phyloP scores from a whole-genome alignment of 2,888 invertebrate species.

The Amphiduros pacificus region DNA sequence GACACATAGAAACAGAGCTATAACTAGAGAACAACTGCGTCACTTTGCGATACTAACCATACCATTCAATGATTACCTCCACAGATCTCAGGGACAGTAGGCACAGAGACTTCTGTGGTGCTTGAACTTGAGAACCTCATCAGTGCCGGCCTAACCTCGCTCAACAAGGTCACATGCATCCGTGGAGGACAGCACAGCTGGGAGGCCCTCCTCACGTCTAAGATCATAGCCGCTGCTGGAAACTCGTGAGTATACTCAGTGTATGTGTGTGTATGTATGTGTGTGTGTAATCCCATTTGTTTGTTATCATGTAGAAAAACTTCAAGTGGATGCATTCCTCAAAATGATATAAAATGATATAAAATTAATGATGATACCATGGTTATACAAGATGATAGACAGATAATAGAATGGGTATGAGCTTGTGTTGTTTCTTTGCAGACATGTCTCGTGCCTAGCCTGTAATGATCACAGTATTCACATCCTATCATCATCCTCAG shows the following conservation, averaged over 20 bases:
- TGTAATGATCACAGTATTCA: conserved; percentile 73
- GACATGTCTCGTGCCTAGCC: conserved; percentile 67
- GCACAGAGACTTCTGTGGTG: conserved; percentile 15
- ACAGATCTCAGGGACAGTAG: conserved; percentile 38
- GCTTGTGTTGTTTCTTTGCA: conserved; percentile 29
- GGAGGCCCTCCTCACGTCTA: conserved; percentile 51
- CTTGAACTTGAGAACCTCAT: conserved; percentile 54
- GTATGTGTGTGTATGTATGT: not conserved
- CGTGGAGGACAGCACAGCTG: conserved; percentile 41
- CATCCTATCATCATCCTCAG: conserved; percentile 64
- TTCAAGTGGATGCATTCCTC: too few relatives aligned
- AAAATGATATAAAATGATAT: not conserved
- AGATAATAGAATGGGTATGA: not conserved
- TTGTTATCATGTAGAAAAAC: too few relatives aligned
- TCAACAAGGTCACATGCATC: conserved; percentile 45
- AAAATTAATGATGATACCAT: not conserved
- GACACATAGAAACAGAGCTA: too few relatives aligned
- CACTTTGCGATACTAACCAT: too few relatives aligned
- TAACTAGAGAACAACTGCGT: too few relatives aligned
- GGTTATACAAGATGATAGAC: not conserved
- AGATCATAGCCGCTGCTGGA: conserved; percentile 44
- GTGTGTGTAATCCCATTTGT: not conserved
- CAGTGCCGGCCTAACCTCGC: conserved; percentile 35
- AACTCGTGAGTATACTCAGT: conserved; percentile 36
- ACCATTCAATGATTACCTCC: too few relatives aligned